Percentiles rank a stretch among this genome's conserved stretches.
Evolutionary conservation across 2,888 invertebrate species (phyloP).

Genomic region (Brenthis ino): DNA sequence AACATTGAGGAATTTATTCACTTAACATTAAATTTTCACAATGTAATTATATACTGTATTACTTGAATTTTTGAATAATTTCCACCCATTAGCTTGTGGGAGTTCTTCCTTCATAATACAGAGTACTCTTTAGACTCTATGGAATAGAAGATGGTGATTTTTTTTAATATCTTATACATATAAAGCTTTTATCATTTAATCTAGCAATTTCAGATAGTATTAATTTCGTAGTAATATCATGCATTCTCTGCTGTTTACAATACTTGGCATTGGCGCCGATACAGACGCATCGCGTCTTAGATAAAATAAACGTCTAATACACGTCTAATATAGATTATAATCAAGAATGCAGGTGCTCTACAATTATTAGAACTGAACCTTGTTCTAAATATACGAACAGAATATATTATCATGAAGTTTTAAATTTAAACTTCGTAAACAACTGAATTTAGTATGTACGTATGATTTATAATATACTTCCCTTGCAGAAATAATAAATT

Average conservation of each 20-base stretch:
- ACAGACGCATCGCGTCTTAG: conserved; percentile 14
- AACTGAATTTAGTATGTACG: conserved; percentile 16
- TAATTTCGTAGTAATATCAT: background rate
- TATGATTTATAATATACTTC: conserved; percentile 27
- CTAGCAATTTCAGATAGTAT: background rate
- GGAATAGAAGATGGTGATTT: no score
- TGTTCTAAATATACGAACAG: conserved; percentile 25
- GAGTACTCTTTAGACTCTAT: no score
- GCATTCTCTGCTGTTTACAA: background rate
- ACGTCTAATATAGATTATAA: conserved; percentile 27
- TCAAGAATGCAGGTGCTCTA: conserved; percentile 33
- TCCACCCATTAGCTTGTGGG: no score
- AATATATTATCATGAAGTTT: conserved; percentile 27
- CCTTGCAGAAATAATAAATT: conserved; percentile 28
- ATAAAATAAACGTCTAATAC: conserved; percentile 23
- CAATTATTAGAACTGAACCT: conserved; percentile 30
- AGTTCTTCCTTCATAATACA: no score
- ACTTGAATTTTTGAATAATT: no score
- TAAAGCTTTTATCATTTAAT: no score
- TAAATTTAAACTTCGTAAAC: conserved; percentile 26
- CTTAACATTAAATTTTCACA: no score
- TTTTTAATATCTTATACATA: no score
- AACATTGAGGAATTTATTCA: no score
- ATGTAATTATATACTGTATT: no score
- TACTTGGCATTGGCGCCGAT: conserved; percentile 29